Conservation (phyloP, 2,113 vertebrate species). For the Tragelaphus buxtoni region DNA sequence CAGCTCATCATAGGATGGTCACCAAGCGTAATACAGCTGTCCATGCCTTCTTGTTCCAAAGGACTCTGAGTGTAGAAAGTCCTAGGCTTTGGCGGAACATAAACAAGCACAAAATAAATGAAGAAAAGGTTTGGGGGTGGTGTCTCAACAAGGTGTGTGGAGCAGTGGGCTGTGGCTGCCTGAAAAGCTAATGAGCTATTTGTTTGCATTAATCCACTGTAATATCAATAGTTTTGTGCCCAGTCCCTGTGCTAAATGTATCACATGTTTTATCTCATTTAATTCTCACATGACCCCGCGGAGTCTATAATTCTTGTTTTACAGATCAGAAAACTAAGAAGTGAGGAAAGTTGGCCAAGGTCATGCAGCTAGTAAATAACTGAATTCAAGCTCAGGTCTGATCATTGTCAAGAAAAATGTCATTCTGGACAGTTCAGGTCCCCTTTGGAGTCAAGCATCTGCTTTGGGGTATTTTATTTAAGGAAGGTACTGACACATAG, state of each 20-base stretch:
- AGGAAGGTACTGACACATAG: background rate
- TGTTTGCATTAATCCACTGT: background rate
- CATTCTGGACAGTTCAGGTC: background rate
- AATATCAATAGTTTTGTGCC: background rate
- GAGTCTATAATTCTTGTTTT: background rate
- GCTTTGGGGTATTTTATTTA: background rate
- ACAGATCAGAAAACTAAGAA: background rate
- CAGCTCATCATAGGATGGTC: background rate
- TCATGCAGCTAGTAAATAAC: background rate
- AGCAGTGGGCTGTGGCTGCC: too few relatives aligned
- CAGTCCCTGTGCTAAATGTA: background rate
- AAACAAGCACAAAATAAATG: background rate
- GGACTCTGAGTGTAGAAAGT: background rate
- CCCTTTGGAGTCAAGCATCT: background rate
- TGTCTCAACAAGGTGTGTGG: background rate
- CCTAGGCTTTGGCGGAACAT: background rate
- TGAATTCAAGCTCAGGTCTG: background rate
- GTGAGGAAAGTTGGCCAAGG: background rate
- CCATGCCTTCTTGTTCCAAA: background rate
- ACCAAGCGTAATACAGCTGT: accelerated
- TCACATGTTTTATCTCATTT: background rate
- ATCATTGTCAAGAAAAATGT: background rate
- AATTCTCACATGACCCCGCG: background rate
- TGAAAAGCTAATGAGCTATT: background rate
- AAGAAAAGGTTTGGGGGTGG: background rate